phyloP scores from a whole-genome alignment of 53 echinoderm and acorn worm species.

The Astropecten irregularis region DNA sequence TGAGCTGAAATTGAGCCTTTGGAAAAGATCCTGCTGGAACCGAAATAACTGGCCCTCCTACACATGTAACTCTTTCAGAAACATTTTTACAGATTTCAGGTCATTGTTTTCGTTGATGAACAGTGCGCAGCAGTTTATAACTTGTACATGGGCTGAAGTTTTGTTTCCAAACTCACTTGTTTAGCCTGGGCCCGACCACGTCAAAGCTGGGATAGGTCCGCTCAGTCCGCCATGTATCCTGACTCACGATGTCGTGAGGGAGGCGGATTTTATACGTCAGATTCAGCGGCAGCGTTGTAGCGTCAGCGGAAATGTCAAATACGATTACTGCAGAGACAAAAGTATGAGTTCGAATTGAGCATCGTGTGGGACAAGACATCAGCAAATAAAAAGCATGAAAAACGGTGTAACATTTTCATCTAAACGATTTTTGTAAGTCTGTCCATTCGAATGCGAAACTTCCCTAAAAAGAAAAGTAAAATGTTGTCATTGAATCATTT shows the following conservation, averaged over 20 bases:
- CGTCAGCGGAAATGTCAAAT: constrained; percentile 37
- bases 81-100: no score
- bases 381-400: neutral
- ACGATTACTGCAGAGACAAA: constrained; percentile 41
- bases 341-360: neutral
- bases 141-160: no score
- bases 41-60: no score
- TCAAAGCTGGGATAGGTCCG: constrained; percentile 60
- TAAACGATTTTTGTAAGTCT: neutral
- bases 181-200: constrained; percentile 40
- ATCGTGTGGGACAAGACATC: neutral
- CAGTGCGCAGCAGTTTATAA: no score
- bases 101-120: no score
- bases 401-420: no score
- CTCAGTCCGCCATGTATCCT: constrained; percentile 37
- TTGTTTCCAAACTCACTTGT: constrained; percentile 51
- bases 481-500: neutral
- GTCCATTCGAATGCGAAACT: neutral
- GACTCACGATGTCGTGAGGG: constrained; percentile 35
- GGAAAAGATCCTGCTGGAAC: no score
- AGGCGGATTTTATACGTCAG: constrained; percentile 59
- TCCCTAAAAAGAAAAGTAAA: neutral
- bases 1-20: no score
- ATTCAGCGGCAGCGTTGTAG: constrained; percentile 33
- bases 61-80: no score